Base-by-base conservation (phyloP, 2,888 invertebrate species). In the Matsumyia berberina region DNA sequence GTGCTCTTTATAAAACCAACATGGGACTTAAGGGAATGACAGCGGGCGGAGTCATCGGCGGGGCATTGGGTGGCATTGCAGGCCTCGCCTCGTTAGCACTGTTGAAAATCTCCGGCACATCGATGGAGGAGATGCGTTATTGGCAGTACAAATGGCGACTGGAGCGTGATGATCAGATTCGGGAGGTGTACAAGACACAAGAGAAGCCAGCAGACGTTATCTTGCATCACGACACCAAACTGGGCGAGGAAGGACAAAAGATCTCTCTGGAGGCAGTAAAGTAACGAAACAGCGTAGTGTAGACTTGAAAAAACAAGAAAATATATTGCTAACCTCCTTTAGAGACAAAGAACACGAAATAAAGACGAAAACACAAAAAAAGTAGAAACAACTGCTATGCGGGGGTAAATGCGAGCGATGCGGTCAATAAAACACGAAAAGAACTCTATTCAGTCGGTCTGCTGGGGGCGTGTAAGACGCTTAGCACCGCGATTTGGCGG, bases 401-500 rank as follows among this genome's bases (percentile, higher is more conserved):
- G 62, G 73, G 60, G 62, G 19, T 79, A 83, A 83, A 85, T 80
- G 85, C 85, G 85, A 85, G 80, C 69, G 53, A 83, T 31, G 39
- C 46, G 60, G 44, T 70, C 46, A 17, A 69, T 12, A 66, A 46
- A n/a, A 35, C 31, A 29, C 19, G 24, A 24, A 24, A 4, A 67
- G 19, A 19, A 24, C 24, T 39, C 60, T 42, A 24, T 85, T 93
- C 92, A 87, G 92, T 91, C 57, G 89, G 89, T 87, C 58, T 88
- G 88, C 57, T 94, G 94, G 0, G 94, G 91, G 91, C 96, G 96
- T 58, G 97, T 97, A 88, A 98, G 94, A 86, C 98, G 94, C 91
- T 96, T 97, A 0, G 97, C 97, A 44, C 98, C 98, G 88, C 98
- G 93, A 90, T 96, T 96, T 5, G 97, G 97, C 42, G 99, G 99